Base-by-base conservation (phyloP, 2,113 vertebrate species). In the Oncorhynchus tshawytscha region DNA sequence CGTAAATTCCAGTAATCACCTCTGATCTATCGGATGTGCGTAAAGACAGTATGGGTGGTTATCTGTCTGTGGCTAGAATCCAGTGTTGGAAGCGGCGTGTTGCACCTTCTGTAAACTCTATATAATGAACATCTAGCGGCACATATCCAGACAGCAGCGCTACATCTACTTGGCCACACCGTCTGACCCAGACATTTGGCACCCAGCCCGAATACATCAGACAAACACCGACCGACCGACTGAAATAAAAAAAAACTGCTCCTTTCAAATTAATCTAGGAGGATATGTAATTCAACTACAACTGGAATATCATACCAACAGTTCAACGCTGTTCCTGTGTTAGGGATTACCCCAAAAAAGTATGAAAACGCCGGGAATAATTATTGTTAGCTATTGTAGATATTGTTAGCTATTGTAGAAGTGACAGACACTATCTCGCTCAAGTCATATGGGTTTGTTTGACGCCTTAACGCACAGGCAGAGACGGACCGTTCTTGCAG, bases 111-210 rank as follows among this genome's bases (percentile, higher is more conserved):
- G n/a, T 13, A 51, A 70, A 67, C 73, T 76, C 75, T 80, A 71
- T 78, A 90, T 90, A 94, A 93, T 91, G 92, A 93, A 93, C 94
- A 94, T 45, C 39, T 92, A 90, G 92, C 93, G 94, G 91, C 91
- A 88, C 92, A 84, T 90, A 93, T 93, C 92, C 94, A 96, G 95
- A 95, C 95, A 95, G 95, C 95, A 95, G 95, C 92, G 92, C 94
- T 95, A 94, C 93, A 94, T 96, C 95, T 95, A 95, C 95, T 96
- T 96, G 95, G 96, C 96, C 96, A 95, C 95, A 93, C 94, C 92
- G 94, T 93, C 93, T 96, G 96, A 96, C 95, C 96, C 96, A 97
- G 96, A 97, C 96, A 95, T 93, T 94, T 98, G 96, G 96, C 95
- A 91, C 88, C 85, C 87, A 87, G 94, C 95, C 95, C 94, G 94